phyloP scores from a whole-genome alignment of 2,113 vertebrate species.

The Microtus montanus region DNA sequence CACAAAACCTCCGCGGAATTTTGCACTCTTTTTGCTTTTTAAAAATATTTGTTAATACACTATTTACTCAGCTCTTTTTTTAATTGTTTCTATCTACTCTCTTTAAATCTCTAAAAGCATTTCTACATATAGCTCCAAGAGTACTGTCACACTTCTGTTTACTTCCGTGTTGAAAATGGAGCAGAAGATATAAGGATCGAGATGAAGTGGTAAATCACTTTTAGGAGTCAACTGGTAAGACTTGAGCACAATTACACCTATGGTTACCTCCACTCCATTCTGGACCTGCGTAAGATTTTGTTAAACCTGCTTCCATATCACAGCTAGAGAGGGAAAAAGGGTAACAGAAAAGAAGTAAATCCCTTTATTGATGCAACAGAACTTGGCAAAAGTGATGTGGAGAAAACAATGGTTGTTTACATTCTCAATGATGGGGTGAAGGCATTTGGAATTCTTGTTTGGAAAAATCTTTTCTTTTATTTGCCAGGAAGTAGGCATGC shows the following conservation, averaged over 20 bases:
- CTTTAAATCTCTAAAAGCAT: neutral
- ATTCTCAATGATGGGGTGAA: slow-evolving; percentile 67
- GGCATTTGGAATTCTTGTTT: slow-evolving; percentile 72
- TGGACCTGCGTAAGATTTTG: neutral
- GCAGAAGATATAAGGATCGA: neutral
- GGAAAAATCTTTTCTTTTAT: slow-evolving; percentile 40
- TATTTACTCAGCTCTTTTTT: neutral
- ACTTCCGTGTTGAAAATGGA: neutral
- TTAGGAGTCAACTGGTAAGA: neutral
- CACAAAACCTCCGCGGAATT: neutral
- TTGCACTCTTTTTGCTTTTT: neutral
- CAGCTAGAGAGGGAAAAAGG: neutral
- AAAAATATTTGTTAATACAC: neutral
- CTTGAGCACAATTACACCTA: neutral
- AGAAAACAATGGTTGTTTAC: slow-evolving; percentile 77
- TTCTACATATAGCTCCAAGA: neutral
- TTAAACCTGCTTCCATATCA: neutral
- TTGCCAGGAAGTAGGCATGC: slow-evolving; percentile 66
- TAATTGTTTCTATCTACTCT: neutral
- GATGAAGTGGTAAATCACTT: neutral
- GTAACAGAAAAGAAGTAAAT: neutral
- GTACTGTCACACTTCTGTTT: neutral
- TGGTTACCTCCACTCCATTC: neutral
- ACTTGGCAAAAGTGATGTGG: neutral
- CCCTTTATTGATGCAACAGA: neutral